phyloP scores from a whole-genome alignment of 2,113 vertebrate genomes.

The Struthio camelus region DNA sequence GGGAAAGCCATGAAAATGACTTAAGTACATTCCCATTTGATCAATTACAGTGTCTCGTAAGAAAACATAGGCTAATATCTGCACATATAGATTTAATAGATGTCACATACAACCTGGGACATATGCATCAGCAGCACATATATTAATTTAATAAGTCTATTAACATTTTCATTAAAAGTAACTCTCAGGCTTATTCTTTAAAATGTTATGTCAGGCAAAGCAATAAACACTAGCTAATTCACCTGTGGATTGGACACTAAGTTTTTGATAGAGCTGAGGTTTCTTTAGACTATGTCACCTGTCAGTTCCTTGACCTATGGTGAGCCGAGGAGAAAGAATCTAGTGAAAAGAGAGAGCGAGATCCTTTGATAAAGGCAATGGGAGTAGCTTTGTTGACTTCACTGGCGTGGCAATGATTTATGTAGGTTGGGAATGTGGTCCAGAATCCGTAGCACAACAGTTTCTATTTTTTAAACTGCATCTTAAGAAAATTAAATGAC shows the following conservation, averaged over 20 bases:
- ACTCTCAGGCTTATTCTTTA: neutral
- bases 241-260: neutral
- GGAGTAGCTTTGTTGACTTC: neutral
- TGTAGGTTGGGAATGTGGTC: neutral
- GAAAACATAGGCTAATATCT: conserved; percentile 29
- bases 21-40: conserved; percentile 51
- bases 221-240: neutral
- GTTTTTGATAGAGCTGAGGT: neutral
- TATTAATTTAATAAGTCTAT: conserved; percentile 23
- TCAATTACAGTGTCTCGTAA: conserved; percentile 49
- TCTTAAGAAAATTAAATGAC: conserved; percentile 14
- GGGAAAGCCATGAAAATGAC: conserved; percentile 53
- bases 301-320: neutral
- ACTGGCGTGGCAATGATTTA: neutral
- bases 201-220: neutral
- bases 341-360: neutral
- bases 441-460: neutral
- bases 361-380: neutral
- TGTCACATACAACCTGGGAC: conserved; percentile 3
- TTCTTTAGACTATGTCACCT: neutral
- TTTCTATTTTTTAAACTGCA: neutral
- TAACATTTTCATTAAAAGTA: conserved; percentile 25
- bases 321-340: neutral
- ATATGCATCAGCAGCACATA: neutral
- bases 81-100: conserved; percentile 9